Evolutionary conservation across 2,888 invertebrate species (phyloP), one percentile per base, ranked within the genome.

Genomic region (Lissocephala sabroskyi): DNA sequence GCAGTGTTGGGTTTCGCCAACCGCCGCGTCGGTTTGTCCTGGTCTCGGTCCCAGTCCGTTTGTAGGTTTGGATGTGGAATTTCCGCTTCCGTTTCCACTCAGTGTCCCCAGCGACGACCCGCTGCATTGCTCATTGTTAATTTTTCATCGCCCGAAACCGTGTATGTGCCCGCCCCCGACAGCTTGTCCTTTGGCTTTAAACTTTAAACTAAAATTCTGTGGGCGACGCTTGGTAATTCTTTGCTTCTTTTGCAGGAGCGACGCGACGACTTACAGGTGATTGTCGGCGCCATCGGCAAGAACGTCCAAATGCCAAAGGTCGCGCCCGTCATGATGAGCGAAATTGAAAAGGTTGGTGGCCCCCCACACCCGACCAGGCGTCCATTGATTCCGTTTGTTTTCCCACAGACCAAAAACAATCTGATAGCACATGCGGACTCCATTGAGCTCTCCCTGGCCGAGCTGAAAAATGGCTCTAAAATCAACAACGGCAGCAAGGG

Each of bases 191-290:
- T n/a, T n/a, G n/a, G n/a, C n/a, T n/a, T n/a, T n/a, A n/a, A n/a
- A n/a, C n/a, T n/a, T n/a, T n/a, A 13, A 35, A 35, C 16, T 35
- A 16, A 35, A 35, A 35, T 33, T 40, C 47, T 29, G 45, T 36
- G 83, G 83, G 68, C 82, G 82, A 36, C 82, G 80, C 37, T n/a
- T n/a, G n/a, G n/a, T n/a, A n/a, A 11, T 16, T 13, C 45, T 45
- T 36, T 42, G 13, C 26, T 26, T 17, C 37, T 46, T 36, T 62
- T 59, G 29, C 59, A 82, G 82, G 83, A 82, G 68, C 82, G 82
- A 36, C 82, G 80, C 39, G 82, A 82, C 82, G 82, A 82, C 61
- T 80, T 82, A 43, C 83, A 82, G 62, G 68, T 81, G 41, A 83
- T 82, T 62, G 79, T 82, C 28, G 75, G 81, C 45, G 80, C 82